Percentiles rank a stretch among this genome's conserved stretches.
Conservation (phyloP, 2,888 invertebrate genomes). For the Holacanthella duospinosa region DNA sequence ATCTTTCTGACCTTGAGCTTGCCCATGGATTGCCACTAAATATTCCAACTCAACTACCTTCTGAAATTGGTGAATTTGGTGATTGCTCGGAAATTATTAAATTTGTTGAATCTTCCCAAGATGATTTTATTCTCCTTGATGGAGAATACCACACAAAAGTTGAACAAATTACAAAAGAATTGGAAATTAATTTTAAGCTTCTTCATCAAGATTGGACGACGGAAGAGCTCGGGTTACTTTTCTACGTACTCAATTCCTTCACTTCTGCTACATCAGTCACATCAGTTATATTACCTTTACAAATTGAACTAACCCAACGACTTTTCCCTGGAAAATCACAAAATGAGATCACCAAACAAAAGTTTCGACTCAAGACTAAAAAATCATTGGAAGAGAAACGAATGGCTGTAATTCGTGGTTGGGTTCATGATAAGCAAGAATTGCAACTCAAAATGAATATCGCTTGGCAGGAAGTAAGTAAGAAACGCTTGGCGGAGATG, state of each 20-base stretch:
- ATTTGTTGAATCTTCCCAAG: slow-evolving; percentile 22
- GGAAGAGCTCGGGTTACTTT: slow-evolving; percentile 1
- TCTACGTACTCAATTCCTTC: slow-evolving; percentile 3
- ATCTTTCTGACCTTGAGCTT: slow-evolving; percentile 18
- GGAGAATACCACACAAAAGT: slow-evolving; percentile 32
- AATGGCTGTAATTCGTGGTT: slow-evolving; percentile 25
- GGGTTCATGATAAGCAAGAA: slow-evolving; percentile 30
- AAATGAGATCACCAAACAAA: slow-evolving; percentile 27
- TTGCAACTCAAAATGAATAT: slow-evolving; percentile 22
- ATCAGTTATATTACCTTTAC: slow-evolving; percentile 2
- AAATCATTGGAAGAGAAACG: slow-evolving; percentile 27
- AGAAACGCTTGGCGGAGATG: slow-evolving; percentile 13
- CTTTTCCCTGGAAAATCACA: slow-evolving; percentile 23
- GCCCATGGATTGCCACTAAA: slow-evolving; percentile 29
- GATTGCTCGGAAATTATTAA: slow-evolving; percentile 7
- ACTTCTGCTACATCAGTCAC: slow-evolving; percentile 7
- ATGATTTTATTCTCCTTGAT: slow-evolving; percentile 32
- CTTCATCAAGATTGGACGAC: slow-evolving; percentile 2
- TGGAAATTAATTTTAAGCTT: slow-evolving; percentile 10
- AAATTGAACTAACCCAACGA: slow-evolving; percentile 21
- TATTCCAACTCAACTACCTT: slow-evolving; percentile 16
- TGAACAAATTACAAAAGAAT: slow-evolving; percentile 22
- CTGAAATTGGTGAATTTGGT: neutral
- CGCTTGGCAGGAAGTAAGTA: slow-evolving; percentile 26
- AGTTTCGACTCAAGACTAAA: slow-evolving; percentile 28